These are phyloP conservation scores for Trigoniulus corallinus DNA, from an alignment of 1,140 invertebrate genomes.

Conservation along the genomic window DNA sequence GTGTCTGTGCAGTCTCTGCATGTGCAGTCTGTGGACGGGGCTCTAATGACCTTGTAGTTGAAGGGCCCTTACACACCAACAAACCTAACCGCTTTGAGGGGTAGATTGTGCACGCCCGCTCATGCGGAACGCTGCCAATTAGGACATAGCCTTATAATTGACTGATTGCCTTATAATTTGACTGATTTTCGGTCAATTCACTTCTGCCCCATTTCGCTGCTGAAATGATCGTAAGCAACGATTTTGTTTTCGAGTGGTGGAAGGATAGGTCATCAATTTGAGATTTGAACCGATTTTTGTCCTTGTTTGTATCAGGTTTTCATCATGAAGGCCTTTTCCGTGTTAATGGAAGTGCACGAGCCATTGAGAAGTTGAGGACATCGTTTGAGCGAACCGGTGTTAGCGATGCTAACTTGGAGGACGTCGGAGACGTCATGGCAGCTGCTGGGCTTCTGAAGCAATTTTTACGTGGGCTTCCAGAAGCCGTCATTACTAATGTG, in stretches of 20 bases:
- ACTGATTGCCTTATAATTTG: not conserved
- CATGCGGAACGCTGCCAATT: too few relatives aligned
- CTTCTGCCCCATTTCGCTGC: not conserved
- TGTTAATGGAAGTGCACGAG: conserved; percentile 24
- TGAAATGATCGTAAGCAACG: not conserved
- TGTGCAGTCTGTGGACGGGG: too few relatives aligned
- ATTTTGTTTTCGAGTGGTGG: conserved; percentile 4
- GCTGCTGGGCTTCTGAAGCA: conserved; percentile 27
- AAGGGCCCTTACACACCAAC: too few relatives aligned
- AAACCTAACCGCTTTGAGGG: too few relatives aligned
- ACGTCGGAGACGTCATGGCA: conserved; percentile 20
- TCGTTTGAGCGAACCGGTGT: conserved; percentile 25
- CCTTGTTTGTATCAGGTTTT: conserved; percentile 13
- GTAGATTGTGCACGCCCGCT: too few relatives aligned
- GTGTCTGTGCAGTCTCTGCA: too few relatives aligned
- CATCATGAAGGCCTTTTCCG: conserved; percentile 28
- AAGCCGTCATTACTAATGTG: conserved; percentile 24
- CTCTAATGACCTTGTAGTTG: too few relatives aligned
- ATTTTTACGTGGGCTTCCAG: conserved; percentile 29
- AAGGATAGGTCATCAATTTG: not conserved
- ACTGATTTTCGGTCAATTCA: not conserved
- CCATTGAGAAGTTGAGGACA: conserved; percentile 25
- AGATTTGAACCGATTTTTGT: conserved; percentile 7
- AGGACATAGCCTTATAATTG: not conserved
- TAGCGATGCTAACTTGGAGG: conserved; percentile 28